Percentiles rank a stretch among this genome's conserved stretches.
phyloP scores from a whole-genome alignment of 2,797 vertebrate genomes.

The Aotus griseimembra region DNA sequence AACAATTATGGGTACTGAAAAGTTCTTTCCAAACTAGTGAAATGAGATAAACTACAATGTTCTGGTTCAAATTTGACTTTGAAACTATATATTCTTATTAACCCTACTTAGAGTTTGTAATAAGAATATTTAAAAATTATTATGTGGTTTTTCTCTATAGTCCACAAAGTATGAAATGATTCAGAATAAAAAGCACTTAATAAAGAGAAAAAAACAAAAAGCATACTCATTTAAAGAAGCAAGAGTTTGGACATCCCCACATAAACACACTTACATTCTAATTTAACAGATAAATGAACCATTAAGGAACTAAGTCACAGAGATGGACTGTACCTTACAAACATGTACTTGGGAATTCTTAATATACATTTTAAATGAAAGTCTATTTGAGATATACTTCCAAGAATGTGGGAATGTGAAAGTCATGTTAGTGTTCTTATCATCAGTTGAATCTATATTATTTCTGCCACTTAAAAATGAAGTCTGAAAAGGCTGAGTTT shows the following conservation, averaged over 20 bases:
- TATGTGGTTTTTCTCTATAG: neutral
- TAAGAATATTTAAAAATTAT: slow-evolving; percentile 21
- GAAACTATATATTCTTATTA: slow-evolving; percentile 20
- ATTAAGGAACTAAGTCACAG: neutral
- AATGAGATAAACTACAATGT: neutral
- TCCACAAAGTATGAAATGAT: slow-evolving; percentile 9
- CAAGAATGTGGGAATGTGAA: neutral
- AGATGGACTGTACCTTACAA: neutral
- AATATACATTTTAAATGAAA: neutral
- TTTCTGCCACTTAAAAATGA: slow-evolving; percentile 15
- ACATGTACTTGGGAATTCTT: neutral
- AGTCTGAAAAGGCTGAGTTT: neutral
- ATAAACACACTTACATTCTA: neutral
- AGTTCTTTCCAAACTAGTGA: slow-evolving; percentile 30
- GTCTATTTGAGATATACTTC: neutral
- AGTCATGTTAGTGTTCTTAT: neutral
- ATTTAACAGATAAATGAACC: neutral
- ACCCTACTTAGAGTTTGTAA: neutral
- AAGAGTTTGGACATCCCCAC: neutral
- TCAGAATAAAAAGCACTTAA: slow-evolving; percentile 36
- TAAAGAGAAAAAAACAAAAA: slow-evolving; percentile 4
- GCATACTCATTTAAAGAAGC: neutral
- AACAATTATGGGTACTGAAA: neutral
- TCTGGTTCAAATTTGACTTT: slow-evolving; percentile 16
- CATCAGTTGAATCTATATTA: neutral